Conservation (phyloP, 92 coral and sea anemone genomes). For the Pocillopora grandis region DNA sequence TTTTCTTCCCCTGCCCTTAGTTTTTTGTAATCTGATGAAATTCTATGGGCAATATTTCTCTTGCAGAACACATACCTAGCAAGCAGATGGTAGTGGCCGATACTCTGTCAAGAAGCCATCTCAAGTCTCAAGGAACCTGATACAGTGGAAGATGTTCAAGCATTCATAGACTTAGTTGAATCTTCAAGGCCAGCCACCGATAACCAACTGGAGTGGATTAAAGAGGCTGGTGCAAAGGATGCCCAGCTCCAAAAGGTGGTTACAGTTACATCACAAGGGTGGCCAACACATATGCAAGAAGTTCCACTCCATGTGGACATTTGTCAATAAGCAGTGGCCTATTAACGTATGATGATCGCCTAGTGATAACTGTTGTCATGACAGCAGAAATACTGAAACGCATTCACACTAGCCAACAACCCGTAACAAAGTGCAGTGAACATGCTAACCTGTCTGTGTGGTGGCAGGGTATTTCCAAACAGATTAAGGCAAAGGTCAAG, state of each 20-base stretch:
- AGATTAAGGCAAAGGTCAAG: neutral
- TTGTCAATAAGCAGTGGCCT: neutral
- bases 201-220: neutral
- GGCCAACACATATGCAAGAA: conserved; percentile 27
- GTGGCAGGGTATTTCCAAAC: conserved; percentile 25
- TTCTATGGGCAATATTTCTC: neutral
- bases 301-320: too few relatives aligned
- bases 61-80: conserved; percentile 57
- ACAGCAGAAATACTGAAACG: too few relatives aligned
- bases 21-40: too few relatives aligned
- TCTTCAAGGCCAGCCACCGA: neutral
- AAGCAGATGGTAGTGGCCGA: conserved; percentile 63
- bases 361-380: too few relatives aligned
- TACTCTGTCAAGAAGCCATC: conserved; percentile 53
- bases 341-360: neutral
- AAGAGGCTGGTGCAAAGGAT: conserved; percentile 3
- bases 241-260: conserved; percentile 20
- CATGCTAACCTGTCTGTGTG: conserved; percentile 34
- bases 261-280: conserved; percentile 13
- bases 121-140: conserved; percentile 3
- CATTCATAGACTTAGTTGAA: neutral
- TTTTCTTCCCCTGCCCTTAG: too few relatives aligned
- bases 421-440: conserved; percentile 22
- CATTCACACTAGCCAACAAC: conserved; percentile 10
- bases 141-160: too few relatives aligned